Conservation (phyloP, 1,140 invertebrate species). For the Drosophila hydei region DNA sequence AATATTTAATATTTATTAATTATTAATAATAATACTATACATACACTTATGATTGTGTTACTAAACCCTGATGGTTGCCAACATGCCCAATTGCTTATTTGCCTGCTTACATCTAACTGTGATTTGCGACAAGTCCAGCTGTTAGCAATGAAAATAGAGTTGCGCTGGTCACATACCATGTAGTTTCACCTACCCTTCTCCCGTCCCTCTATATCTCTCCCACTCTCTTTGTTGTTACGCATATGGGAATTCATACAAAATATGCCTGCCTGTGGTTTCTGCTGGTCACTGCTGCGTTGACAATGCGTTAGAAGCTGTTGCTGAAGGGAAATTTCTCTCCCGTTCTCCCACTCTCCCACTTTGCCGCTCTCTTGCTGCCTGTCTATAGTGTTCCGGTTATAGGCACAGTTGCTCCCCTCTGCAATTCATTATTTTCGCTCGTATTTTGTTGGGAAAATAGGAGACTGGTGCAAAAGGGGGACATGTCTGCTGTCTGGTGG, state of each 20-base stretch:
- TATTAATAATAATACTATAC: too few species aligned
- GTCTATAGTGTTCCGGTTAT: background rate
- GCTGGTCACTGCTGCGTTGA: slow-evolving; percentile 46
- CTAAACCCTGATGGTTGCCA: background rate
- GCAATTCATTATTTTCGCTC: slow-evolving; percentile 41
- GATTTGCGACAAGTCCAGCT: slow-evolving; percentile 11
- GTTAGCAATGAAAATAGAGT: slow-evolving; percentile 8
- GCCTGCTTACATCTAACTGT: background rate
- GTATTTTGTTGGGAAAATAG: background rate
- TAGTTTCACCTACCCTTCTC: background rate
- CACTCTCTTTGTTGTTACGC: background rate
- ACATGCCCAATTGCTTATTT: background rate
- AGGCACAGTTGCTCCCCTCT: slow-evolving; percentile 9
- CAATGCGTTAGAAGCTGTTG: slow-evolving; percentile 43
- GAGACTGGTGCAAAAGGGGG: background rate
- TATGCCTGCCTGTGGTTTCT: slow-evolving; percentile 15
- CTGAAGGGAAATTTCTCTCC: slow-evolving; percentile 7
- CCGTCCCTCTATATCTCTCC: background rate
- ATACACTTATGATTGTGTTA: too few species aligned
- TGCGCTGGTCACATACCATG: background rate
- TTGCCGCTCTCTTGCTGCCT: background rate
- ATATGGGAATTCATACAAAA: slow-evolving; percentile 29
- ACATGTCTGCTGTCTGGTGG: slow-evolving; percentile 4
- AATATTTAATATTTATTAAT: too few species aligned
- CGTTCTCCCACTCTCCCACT: background rate